Evolutionary conservation across 2,797 vertebrate species (phyloP).

Genomic region (Cyprinodon diabolis): DNA sequence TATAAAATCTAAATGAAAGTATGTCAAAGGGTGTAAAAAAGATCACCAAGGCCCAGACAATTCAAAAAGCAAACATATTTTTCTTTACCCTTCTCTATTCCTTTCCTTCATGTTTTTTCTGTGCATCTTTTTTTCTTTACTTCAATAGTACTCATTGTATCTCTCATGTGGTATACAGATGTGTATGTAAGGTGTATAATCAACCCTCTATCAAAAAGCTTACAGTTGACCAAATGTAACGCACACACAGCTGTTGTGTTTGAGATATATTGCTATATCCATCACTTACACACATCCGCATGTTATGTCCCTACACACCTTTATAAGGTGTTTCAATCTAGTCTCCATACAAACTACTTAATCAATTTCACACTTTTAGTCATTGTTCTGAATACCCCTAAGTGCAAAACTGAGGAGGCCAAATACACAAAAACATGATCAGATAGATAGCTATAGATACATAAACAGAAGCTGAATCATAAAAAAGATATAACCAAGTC

Average conservation of each 20-base stretch:
- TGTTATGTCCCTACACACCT: neutral
- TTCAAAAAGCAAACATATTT: neutral
- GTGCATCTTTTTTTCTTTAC: neutral
- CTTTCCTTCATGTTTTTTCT: neutral
- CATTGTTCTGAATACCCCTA: slow-evolving; percentile 25
- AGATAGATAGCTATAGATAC: neutral
- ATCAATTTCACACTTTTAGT: slow-evolving; percentile 35
- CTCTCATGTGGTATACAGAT: slow-evolving; percentile 11
- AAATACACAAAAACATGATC: neutral
- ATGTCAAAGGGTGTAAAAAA: neutral
- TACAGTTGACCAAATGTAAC: slow-evolving; percentile 37
- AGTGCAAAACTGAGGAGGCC: slow-evolving; percentile 10
- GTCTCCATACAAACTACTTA: slow-evolving; percentile 32
- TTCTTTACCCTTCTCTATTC: neutral
- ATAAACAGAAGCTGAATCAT: neutral
- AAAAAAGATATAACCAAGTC: neutral
- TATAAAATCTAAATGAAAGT: neutral
- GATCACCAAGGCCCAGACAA: neutral
- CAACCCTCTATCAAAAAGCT: slow-evolving; percentile 43
- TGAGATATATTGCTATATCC: slow-evolving; percentile 45
- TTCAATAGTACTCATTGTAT: neutral
- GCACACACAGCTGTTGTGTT: slow-evolving; percentile 15
- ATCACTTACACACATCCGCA: slow-evolving; percentile 28
- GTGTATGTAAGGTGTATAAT: slow-evolving; percentile 10
- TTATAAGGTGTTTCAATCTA: slow-evolving; percentile 29